A percentile compares a stretch with the other conserved stretches of the same genome.
Evolutionary conservation across 30 jellyfish, hydroid and myxozoan genomes (phyloP).

Genomic region (Haliclystus octoradiatus): DNA sequence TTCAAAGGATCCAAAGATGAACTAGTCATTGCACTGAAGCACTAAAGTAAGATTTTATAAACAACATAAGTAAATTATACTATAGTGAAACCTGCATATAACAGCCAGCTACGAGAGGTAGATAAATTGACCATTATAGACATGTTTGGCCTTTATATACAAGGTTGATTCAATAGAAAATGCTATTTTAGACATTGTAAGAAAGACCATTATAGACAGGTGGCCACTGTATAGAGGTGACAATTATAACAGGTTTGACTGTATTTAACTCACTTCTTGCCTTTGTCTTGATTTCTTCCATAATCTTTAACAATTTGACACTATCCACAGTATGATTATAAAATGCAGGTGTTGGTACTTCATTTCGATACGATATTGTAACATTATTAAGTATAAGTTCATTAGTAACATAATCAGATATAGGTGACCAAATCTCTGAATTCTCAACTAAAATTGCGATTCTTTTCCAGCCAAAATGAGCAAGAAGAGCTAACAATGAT

Average conservation of each 20-base stretch:
- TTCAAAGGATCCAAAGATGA: too few relatives aligned
- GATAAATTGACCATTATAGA: too few relatives aligned
- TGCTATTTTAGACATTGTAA: too few relatives aligned
- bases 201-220: too few relatives aligned
- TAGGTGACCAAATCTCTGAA: conserved; percentile 34
- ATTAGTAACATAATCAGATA: conserved; percentile 46
- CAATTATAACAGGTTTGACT: not conserved
- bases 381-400: conserved; percentile 29
- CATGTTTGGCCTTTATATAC: too few relatives aligned
- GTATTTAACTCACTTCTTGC: conserved; percentile 49
- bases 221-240: too few relatives aligned
- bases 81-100: too few relatives aligned
- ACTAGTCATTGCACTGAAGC: too few relatives aligned
- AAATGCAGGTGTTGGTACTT: conserved; percentile 65
- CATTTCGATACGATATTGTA: conserved; percentile 28
- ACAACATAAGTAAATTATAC: too few relatives aligned
- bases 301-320: conserved; percentile 7
- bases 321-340: not conserved
- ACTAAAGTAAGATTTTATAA: too few relatives aligned
- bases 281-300: conserved; percentile 29
- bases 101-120: too few relatives aligned
- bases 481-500: conserved; percentile 42
- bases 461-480: conserved; percentile 49
- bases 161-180: too few relatives aligned
- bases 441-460: conserved; percentile 60